Base-by-base conservation (phyloP, 2,888 invertebrate genomes). In the Apeira syringaria region DNA sequence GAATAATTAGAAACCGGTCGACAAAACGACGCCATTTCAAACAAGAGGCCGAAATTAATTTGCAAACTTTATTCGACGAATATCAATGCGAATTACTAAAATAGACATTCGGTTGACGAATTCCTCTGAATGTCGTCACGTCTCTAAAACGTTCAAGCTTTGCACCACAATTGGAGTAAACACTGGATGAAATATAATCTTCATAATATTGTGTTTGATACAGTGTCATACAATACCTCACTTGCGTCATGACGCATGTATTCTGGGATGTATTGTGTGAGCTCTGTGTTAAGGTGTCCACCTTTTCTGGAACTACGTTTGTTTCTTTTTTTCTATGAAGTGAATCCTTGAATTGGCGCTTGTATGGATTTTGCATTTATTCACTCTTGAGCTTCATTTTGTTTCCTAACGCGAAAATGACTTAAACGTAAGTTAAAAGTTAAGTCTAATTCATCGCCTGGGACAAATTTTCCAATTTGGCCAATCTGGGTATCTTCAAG, bases 111-210 rank as follows among this genome's bases (percentile, higher is more conserved):
- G 6, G 9, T 27, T 37, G 22, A 24, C 12, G 8, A 22, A 32
- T 24, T 30, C 26, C n/a, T n/a, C 25, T 28, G 46, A 49, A 73
- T 71, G 66, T 46, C 62, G 71, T 74, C 72, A 74, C 53, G 50
- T 52, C 55, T 68, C 41, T 38, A 55, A 71, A 70, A 71, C 66
- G 71, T 64, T 53, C 61, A 54, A 64, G 60, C 69, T 74, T 75
- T 71, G 75, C 64, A 50, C 59, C 50, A 61, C 71, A 72, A 75
- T 71, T 69, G 64, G 59, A 65, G 64, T 64, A 65, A 59, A 29
- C 37, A 28, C 60, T 62, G 61, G 66, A 64, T 73, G 72, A 67
- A 74, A 79, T 71, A 61, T 68, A 61, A 78, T 71, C 66, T 61
- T 50, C 32, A 30, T 26, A n/a, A n/a, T n/a, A 34, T 34, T 34